Evolutionary conservation across 2,113 vertebrate species (phyloP).

Genomic region (Phalacrocorax carbo): DNA sequence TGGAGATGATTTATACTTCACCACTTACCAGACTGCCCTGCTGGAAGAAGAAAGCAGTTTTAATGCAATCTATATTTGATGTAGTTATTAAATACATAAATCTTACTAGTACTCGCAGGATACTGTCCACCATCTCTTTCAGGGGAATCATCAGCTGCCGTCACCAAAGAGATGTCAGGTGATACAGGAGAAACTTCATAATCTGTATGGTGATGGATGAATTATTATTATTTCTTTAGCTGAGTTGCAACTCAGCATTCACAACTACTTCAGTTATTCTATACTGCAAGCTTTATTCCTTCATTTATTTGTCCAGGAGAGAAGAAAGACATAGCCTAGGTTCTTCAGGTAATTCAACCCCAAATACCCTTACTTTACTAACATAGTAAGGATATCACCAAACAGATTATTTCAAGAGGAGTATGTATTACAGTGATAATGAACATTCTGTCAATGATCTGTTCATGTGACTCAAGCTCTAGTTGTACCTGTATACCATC

Average conservation of each 20-base stretch:
- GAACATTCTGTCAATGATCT: background rate
- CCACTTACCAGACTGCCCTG: conserved; percentile 14
- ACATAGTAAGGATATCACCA: background rate
- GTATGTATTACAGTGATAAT: background rate
- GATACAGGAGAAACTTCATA: background rate
- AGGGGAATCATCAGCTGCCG: background rate
- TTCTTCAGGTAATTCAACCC: background rate
- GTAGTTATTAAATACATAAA: background rate
- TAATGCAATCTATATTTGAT: background rate
- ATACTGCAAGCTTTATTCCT: background rate
- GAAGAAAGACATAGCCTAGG: background rate
- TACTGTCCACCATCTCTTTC: background rate
- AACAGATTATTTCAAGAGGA: background rate
- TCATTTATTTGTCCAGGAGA: background rate
- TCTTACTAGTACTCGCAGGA: conserved; percentile 51
- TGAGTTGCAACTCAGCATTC: background rate
- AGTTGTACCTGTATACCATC: background rate
- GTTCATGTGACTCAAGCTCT: background rate
- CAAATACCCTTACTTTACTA: background rate
- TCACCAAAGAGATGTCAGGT: background rate
- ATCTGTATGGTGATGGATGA: conserved; percentile 1
- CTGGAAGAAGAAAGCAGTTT: background rate
- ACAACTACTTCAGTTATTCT: background rate
- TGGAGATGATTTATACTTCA: background rate
- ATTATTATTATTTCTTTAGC: background rate